A percentile compares a stretch with the other conserved stretches of the same genome.
Evolutionary conservation across 92 coral and sea anemone species (phyloP).

Genomic region (Epizoanthus stellaris): DNA sequence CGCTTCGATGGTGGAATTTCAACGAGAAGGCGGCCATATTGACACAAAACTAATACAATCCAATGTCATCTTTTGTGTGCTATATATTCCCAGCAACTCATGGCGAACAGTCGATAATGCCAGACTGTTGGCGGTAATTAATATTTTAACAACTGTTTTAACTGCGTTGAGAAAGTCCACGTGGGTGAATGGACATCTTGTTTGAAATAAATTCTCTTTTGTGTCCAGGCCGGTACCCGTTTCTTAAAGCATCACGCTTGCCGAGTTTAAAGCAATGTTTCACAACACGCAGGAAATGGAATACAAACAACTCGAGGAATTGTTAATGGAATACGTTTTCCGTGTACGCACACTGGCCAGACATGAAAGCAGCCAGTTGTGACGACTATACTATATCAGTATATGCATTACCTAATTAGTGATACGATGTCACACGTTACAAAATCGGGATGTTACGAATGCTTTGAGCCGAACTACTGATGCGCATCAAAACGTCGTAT

Average conservation of each 20-base stretch:
- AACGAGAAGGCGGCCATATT: conserved; percentile 77
- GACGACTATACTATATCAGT: background rate
- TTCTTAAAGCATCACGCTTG: background rate
- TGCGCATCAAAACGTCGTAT: background rate
- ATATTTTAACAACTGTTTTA: conserved; percentile 32
- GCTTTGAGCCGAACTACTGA: background rate
- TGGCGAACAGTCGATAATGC: background rate
- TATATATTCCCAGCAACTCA: background rate
- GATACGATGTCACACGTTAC: background rate
- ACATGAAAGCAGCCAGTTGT: background rate
- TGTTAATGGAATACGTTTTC: background rate
- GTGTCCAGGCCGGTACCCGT: conserved; percentile 29
- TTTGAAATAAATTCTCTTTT: conserved; percentile 6
- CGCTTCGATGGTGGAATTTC: conserved; percentile 72
- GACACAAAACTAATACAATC: background rate
- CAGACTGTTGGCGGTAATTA: conserved; percentile 7
- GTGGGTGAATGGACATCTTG: conserved; percentile 19
- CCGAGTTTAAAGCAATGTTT: background rate
- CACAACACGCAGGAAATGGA: background rate
- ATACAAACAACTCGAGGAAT: background rate
- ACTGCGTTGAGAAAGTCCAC: conserved; percentile 19
- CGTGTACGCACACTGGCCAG: background rate
- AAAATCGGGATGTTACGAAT: background rate
- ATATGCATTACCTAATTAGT: background rate
- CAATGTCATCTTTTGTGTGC: conserved; percentile 19